Conservation (phyloP, 2,113 vertebrate genomes). For the Felis catus region F.catus_Fca126_mat1.0 CM031427.1:41287501-41288000, state of each 20-base stretch:
- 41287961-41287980: neutral
- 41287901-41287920: neutral
- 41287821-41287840: neutral
- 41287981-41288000: neutral
- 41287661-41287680: neutral
- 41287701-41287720: neutral
- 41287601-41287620: neutral
- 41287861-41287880: neutral
- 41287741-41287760: slow-evolving; percentile 60
- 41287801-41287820: slow-evolving; percentile 91
- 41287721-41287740: neutral
- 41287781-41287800: slow-evolving; percentile 96
- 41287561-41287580: neutral
- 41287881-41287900: neutral
- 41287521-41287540: neutral
- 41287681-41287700: neutral
- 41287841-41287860: neutral
- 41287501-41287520: neutral
- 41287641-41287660: neutral
- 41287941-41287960: accelerated
- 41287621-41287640: neutral
- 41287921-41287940: neutral
- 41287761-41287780: slow-evolving; percentile 94
- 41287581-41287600: slow-evolving; percentile 44
- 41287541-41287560: neutral